Conservation (phyloP, 1,140 invertebrate species). For the Drosophila trapezifrons region DNA sequence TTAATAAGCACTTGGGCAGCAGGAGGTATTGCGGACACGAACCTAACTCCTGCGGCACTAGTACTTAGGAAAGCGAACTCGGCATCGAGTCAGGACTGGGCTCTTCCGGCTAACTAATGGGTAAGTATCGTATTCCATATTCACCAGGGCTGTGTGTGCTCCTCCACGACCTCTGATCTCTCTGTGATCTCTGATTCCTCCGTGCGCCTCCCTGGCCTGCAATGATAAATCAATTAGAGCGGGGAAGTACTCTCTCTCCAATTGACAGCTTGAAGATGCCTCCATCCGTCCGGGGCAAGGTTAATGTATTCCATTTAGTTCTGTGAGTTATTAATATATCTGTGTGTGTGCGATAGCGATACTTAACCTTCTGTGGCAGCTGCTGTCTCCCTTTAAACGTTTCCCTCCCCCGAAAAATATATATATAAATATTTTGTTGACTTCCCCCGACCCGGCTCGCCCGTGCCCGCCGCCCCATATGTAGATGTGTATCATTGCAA, state of each 20-base stretch:
- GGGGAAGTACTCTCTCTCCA: constrained; percentile 24
- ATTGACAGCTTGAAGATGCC: constrained; percentile 52
- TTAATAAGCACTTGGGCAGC: constrained; percentile 85
- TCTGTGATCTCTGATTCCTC: constrained; percentile 15
- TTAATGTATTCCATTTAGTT: constrained; percentile 62
- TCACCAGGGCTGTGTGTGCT: constrained; percentile 15
- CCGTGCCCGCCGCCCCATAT: background rate
- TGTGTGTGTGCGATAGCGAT: constrained; percentile 23
- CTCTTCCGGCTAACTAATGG: constrained; percentile 15
- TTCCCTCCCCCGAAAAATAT: constrained; percentile 55
- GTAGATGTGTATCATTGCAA: constrained; percentile 67
- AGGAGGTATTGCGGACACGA: constrained; percentile 78
- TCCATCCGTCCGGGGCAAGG: constrained; percentile 40
- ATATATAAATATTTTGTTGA: constrained; percentile 23
- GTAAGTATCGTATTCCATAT: constrained; percentile 18
- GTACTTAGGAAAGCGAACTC: constrained; percentile 84
- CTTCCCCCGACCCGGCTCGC: background rate
- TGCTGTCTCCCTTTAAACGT: constrained; percentile 46
- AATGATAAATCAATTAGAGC: constrained; percentile 31
- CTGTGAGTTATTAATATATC: constrained; percentile 65
- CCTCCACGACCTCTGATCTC: constrained; percentile 5
- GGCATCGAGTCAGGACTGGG: constrained; percentile 1
- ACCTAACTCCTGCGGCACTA: constrained; percentile 85
- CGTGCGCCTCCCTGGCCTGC: constrained; percentile 9
- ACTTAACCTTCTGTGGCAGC: constrained; percentile 62